Conservation (phyloP, 2,888 invertebrate genomes). For the Frankliniella fusca region DNA sequence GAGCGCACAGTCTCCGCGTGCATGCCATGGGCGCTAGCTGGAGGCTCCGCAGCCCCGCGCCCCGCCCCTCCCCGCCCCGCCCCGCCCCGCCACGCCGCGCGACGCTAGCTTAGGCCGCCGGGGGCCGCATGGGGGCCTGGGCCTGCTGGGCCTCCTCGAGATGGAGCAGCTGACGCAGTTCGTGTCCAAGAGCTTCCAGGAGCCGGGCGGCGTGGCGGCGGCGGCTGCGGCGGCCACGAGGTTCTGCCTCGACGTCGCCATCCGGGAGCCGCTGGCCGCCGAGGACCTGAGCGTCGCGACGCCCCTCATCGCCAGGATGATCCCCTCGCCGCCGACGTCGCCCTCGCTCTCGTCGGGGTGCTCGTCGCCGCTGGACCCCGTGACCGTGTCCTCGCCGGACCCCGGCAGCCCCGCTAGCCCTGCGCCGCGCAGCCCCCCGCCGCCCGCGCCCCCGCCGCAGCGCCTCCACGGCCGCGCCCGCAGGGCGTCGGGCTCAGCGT, state of each 20-base stretch:
- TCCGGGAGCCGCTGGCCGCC: background rate
- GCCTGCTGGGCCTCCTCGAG: background rate
- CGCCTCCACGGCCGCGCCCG: constrained; percentile 18
- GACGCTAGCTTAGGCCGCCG: background rate
- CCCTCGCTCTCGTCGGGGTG: constrained; percentile 6
- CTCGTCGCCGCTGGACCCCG: constrained; percentile 15
- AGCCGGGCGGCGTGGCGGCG: constrained; percentile 31
- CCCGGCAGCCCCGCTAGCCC: constrained; percentile 10
- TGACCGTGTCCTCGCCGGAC: constrained; percentile 5
- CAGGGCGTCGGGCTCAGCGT: constrained; percentile 17
- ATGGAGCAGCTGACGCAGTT: constrained; percentile 91
- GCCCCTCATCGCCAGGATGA: background rate
- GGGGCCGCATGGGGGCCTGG: background rate
- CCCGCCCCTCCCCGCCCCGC: background rate
- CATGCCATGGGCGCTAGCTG: background rate
- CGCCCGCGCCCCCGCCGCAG: background rate
- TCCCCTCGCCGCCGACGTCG: constrained; percentile 18
- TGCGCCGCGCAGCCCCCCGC: background rate
- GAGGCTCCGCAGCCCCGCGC: background rate
- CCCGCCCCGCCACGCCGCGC: background rate
- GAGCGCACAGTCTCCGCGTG: background rate
- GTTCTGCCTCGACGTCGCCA: constrained; percentile 17
- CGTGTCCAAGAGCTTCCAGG: constrained; percentile 79
- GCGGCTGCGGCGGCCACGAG: constrained; percentile 8
- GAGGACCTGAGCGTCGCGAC: background rate